A percentile compares a stretch with the other conserved stretches of the same genome.
These are phyloP conservation scores for Paraplagusia blochii DNA, from an alignment of 2,113 vertebrate species.

Conservation along the genomic window DNA sequence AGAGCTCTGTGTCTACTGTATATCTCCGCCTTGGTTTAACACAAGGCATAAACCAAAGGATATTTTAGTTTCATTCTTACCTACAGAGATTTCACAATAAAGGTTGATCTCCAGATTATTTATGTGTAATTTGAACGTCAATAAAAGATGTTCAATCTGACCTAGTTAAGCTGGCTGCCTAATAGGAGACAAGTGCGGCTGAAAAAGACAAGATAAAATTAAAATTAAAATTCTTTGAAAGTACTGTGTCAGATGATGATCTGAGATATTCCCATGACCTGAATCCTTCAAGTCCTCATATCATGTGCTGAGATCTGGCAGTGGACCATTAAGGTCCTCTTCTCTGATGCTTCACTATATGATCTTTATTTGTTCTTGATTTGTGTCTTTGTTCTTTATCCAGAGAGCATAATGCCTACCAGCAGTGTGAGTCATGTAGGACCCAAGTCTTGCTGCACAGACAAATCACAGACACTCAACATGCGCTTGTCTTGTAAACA, in stretches of 20 bases:
- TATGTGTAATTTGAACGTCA: too few relatives aligned
- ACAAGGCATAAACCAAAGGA: too few relatives aligned
- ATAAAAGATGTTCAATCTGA: too few relatives aligned
- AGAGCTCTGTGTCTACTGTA: constrained; percentile 14
- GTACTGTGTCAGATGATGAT: constrained; percentile 1
- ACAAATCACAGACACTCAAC: background rate
- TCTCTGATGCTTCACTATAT: background rate
- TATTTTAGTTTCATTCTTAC: background rate
- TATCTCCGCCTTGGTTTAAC: constrained; percentile 32
- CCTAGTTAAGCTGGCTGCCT: too few relatives aligned
- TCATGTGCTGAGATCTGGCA: constrained; percentile 32
- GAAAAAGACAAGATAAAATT: background rate
- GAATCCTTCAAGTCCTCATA: constrained; percentile 8
- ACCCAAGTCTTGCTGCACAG: constrained; percentile 7
- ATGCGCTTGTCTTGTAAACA: too few relatives aligned
- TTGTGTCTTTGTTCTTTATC: background rate
- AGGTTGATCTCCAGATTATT: too few relatives aligned
- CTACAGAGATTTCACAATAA: too few relatives aligned
- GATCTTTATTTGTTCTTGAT: background rate
- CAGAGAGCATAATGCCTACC: background rate
- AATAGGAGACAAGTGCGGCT: too few relatives aligned
- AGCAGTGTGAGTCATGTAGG: constrained; percentile 9
- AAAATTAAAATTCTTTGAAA: background rate
- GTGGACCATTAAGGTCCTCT: background rate
- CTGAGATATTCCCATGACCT: constrained; percentile 38